phyloP scores from a whole-genome alignment of 2,113 vertebrate species.

The Urocitellus parryii region DNA sequence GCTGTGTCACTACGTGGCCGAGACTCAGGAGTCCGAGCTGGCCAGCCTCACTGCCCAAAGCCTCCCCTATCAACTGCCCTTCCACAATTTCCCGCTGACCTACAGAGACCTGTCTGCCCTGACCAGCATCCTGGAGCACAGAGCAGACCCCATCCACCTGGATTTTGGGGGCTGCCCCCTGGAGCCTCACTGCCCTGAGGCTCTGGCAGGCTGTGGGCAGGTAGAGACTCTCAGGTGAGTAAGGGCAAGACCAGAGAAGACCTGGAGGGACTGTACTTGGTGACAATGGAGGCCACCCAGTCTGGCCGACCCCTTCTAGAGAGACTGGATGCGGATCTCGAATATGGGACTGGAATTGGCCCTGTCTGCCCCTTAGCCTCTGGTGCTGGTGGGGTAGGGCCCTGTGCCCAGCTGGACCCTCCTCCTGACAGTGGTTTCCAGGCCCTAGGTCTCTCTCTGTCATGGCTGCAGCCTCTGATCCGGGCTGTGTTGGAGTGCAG shows the following conservation, averaged over 20 bases:
- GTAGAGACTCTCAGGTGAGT: slow-evolving; percentile 91
- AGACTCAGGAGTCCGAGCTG: slow-evolving; percentile 89
- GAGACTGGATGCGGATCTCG: neutral
- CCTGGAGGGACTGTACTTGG: neutral
- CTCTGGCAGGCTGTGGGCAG: slow-evolving; percentile 88
- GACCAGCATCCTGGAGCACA: slow-evolving; percentile 88
- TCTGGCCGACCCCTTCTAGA: neutral
- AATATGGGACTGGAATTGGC: neutral
- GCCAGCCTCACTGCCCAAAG: slow-evolving; percentile 83
- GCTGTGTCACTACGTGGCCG: slow-evolving; percentile 91
- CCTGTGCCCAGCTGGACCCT: neutral
- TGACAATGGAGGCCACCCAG: neutral
- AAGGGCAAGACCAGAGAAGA: too few species aligned
- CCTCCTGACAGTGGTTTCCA: neutral
- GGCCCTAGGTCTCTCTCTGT: neutral
- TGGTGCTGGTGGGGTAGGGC: too few species aligned
- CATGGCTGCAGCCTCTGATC: neutral
- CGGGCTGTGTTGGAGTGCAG: neutral
- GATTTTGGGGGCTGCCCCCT: slow-evolving; percentile 93
- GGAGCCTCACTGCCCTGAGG: slow-evolving; percentile 89
- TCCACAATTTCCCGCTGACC: slow-evolving; percentile 92
- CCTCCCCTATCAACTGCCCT: slow-evolving; percentile 86
- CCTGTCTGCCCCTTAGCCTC: neutral
- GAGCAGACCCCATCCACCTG: slow-evolving; percentile 83
- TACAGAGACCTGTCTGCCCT: slow-evolving; percentile 90